phyloP scores from a whole-genome alignment of 2,888 invertebrate genomes.

The Oscheius sp. region DNA sequence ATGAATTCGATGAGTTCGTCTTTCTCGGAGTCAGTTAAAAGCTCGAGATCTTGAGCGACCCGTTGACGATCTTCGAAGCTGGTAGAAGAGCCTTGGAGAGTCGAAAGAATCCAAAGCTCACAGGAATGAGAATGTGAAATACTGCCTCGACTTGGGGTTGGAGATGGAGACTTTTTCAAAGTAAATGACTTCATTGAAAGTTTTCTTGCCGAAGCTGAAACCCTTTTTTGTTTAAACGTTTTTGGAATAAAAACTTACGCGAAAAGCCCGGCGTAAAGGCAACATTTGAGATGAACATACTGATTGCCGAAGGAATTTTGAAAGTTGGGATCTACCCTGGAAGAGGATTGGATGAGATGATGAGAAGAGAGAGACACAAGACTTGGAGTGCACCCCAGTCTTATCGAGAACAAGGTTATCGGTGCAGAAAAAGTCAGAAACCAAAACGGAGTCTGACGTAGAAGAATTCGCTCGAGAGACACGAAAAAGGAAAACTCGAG shows the following conservation, averaged over 20 bases:
- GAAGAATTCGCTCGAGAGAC: background rate
- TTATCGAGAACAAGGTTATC: conserved; percentile 26
- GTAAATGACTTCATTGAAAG: conserved; percentile 1
- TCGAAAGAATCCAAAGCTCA: conserved; percentile 26
- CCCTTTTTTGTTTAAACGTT: background rate
- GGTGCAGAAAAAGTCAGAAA: conserved; percentile 29
- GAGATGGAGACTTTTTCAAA: conserved; percentile 1
- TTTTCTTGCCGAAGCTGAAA: conserved; percentile 3
- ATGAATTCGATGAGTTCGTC: conserved; percentile 31
- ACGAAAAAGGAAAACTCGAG: background rate
- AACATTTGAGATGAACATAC: conserved; percentile 18
- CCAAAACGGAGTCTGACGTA: conserved; percentile 22
- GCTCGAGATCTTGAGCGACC: conserved; percentile 15
- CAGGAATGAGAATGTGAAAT: conserved; percentile 26
- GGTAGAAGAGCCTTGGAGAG: conserved; percentile 21
- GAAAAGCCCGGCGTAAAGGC: conserved; percentile 16
- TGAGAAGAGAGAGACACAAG: conserved; percentile 3
- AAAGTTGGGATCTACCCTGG: background rate
- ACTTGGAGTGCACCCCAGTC: conserved; percentile 6
- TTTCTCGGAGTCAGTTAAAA: conserved; percentile 15
- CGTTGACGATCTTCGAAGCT: conserved; percentile 18
- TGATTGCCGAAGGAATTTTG: conserved; percentile 9
- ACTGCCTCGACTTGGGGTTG: conserved; percentile 13
- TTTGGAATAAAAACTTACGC: conserved; percentile 10
- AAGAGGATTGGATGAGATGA: conserved; percentile 3